phyloP scores from a whole-genome alignment of 2,797 vertebrate genomes.

The Rhynchonycteris naso region DNA sequence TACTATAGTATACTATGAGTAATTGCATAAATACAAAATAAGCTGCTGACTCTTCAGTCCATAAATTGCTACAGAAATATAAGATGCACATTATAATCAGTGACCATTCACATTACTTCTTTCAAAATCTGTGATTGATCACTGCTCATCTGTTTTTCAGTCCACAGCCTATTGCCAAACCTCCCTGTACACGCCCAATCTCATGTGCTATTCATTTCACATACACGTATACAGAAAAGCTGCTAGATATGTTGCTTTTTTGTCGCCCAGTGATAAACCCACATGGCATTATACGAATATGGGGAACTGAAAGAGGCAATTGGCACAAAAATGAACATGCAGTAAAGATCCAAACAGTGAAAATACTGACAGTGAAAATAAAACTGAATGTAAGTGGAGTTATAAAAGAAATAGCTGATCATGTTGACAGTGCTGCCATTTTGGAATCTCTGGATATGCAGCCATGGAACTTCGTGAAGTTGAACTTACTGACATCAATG shows the following conservation, averaged over 20 bases:
- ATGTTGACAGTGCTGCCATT: neutral
- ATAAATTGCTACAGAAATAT: neutral
- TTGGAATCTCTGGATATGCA: neutral
- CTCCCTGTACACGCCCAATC: too few relatives aligned
- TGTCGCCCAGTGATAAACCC: neutral
- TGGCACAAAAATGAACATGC: neutral
- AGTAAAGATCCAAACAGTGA: neutral
- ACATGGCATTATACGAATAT: neutral
- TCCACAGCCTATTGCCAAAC: neutral
- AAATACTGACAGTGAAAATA: neutral
- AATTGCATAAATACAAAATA: neutral
- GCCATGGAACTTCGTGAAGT: neutral
- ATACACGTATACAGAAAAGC: too few relatives aligned
- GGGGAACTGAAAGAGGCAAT: neutral
- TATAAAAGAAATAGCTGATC: neutral
- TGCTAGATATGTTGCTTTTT: neutral
- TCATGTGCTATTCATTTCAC: neutral
- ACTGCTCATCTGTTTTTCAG: neutral
- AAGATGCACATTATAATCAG: neutral
- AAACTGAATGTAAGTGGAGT: neutral
- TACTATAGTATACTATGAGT: neutral
- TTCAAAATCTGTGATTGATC: neutral
- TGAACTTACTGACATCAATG: slow-evolving; percentile 42
- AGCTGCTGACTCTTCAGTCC: neutral
- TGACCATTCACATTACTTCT: neutral